Evolutionary conservation across 2,797 vertebrate genomes (phyloP), one percentile per base, ranked within the genome.

Genomic region (Lacerta bilineata): DNA sequence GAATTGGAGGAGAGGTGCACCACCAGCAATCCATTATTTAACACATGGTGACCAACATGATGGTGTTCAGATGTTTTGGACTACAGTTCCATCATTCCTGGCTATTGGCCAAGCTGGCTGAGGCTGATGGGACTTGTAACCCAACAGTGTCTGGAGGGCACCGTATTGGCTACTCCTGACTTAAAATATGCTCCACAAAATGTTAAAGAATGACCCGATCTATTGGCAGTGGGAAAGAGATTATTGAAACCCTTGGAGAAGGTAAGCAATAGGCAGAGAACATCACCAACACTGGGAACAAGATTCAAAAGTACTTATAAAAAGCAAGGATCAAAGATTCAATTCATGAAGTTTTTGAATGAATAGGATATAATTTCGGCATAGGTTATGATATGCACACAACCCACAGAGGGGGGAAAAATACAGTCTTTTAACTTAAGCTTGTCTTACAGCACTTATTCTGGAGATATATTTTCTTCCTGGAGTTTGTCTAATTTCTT

Each of bases 331-430:
- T 29, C 61, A 64, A 5, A 36, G 2, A 4, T 20, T 86, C 39
- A 77, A 69, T 84, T 87, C 61, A 78, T 8, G 80, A 86, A 92
- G 61, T 87, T 85, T 8, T 84, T 69, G 25, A 94, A 83, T 87
- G 76, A 86, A 33, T 33, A 86, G 55, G 27, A 71, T 71, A 80
- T 68, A 41, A 77, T 72, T 92, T 84, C 90, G 80, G 80, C 79
- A 87, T 1, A 2, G 29, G 81, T 95, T 89, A 59, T 80, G 41
- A 68, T 75, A 92, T 72, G 18, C 79, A 11, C 13, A 74, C 0
- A 0, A 79, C 29, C 9, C 29, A 80, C 87, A 64, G 66, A 91
- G 46, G 33, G 33, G 33, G 3, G 1, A 78, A 55, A 83, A 50
- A 29, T 39, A 78, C 41, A 83, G 61, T 25, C 64, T 55, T 78